Conservation (phyloP, 2,113 vertebrate species). For the Apodemus sylvaticus region DNA sequence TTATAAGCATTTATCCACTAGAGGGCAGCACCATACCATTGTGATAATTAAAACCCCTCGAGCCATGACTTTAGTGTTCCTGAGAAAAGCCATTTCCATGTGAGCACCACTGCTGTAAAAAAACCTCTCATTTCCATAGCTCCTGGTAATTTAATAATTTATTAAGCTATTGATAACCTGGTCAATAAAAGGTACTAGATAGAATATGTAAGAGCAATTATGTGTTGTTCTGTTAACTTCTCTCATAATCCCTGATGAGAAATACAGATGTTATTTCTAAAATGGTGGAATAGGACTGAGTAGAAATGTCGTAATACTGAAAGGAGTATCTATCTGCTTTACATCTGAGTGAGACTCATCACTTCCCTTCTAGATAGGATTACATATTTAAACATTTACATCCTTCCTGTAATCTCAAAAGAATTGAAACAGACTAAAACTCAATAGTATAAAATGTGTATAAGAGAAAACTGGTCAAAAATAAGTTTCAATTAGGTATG, state of each 20-base stretch:
- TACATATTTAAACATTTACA: not conserved
- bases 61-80: not conserved
- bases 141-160: not conserved
- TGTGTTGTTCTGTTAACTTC: not conserved
- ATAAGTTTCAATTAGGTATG: not conserved
- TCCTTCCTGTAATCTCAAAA: not conserved
- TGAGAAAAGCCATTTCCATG: not conserved
- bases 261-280: not conserved
- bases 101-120: not conserved
- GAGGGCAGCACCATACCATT: not conserved
- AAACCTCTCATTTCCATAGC: not conserved
- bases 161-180: not conserved
- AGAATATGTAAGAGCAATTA: slow-evolving; percentile 2
- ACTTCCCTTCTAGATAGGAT: slow-evolving; percentile 8
- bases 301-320: slow-evolving; percentile 34
- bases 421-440: slow-evolving; percentile 25
- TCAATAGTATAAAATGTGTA: slow-evolving; percentile 24
- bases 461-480: not conserved
- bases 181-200: not conserved
- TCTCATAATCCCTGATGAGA: not conserved
- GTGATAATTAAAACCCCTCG: not conserved
- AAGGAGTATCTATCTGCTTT: not conserved
- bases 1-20: not conserved
- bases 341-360: not conserved
- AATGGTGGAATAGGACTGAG: not conserved